A percentile compares a stretch with the other conserved stretches of the same genome.
These are phyloP conservation scores for Todus mexicanus DNA, from an alignment of 2,797 vertebrate species.

Conservation along the genomic window DNA sequence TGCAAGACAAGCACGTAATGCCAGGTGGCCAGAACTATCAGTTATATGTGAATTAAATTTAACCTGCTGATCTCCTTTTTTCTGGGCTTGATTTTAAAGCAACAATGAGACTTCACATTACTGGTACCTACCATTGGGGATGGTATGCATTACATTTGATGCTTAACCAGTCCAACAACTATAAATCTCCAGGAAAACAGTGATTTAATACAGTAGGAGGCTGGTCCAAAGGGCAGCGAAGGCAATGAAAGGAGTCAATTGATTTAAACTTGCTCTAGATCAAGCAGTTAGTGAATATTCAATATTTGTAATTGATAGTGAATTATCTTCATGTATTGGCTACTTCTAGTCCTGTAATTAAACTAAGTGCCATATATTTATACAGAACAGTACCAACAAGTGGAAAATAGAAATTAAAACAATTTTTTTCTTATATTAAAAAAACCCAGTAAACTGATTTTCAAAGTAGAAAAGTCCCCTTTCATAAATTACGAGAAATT, in stretches of 20 bases:
- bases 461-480: neutral
- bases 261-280: neutral
- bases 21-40: neutral
- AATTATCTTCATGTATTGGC: neutral
- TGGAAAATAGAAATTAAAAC: neutral
- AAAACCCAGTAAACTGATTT: neutral
- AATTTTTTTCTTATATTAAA: neutral
- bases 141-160: neutral
- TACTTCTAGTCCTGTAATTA: neutral
- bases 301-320: slow-evolving; percentile 24
- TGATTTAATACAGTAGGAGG: neutral
- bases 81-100: slow-evolving; percentile 10
- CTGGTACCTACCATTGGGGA: neutral
- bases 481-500: neutral
- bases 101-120: neutral
- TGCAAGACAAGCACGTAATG: neutral
- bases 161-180: neutral
- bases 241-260: neutral
- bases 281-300: slow-evolving; percentile 7
- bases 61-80: neutral
- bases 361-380: neutral
- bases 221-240: neutral
- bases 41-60: neutral
- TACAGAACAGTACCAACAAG: neutral
- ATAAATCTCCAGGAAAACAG: neutral